Evolutionary conservation across 2,113 vertebrate species (phyloP).

Genomic region (Nettapus auritus): DNA sequence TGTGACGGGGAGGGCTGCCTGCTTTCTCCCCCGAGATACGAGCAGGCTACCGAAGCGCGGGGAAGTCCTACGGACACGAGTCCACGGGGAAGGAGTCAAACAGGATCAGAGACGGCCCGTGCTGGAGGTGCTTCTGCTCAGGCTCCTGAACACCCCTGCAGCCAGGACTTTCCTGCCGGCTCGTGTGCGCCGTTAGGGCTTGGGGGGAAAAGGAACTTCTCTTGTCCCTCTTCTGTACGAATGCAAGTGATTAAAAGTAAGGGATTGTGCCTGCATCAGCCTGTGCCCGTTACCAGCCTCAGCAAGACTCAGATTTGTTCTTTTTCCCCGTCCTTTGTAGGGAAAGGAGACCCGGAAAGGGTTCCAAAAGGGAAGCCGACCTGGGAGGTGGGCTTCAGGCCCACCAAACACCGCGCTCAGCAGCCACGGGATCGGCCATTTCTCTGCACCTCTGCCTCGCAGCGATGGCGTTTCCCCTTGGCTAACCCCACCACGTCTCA

Average conservation of each 20-base stretch:
- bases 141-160: neutral
- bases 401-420: neutral
- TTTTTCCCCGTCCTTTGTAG: neutral
- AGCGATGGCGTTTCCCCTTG: neutral
- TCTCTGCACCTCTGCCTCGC: fast-evolving
- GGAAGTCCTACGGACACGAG: neutral
- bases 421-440: neutral
- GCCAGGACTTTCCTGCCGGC: neutral
- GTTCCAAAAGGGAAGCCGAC: neutral
- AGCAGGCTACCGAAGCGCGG: fast-evolving
- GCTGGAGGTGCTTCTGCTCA: neutral
- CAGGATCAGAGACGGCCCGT: neutral
- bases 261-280: neutral
- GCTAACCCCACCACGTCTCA: neutral
- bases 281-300: neutral
- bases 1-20: neutral
- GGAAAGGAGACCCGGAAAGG: neutral
- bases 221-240: neutral
- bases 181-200: neutral
- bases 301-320: neutral
- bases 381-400: fast-evolving
- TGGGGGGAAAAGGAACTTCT: neutral
- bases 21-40: neutral
- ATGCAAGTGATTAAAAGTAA: neutral
- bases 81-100: neutral